Base-by-base conservation (phyloP, 2,113 vertebrate species). In the Hucho hucho region DNA sequence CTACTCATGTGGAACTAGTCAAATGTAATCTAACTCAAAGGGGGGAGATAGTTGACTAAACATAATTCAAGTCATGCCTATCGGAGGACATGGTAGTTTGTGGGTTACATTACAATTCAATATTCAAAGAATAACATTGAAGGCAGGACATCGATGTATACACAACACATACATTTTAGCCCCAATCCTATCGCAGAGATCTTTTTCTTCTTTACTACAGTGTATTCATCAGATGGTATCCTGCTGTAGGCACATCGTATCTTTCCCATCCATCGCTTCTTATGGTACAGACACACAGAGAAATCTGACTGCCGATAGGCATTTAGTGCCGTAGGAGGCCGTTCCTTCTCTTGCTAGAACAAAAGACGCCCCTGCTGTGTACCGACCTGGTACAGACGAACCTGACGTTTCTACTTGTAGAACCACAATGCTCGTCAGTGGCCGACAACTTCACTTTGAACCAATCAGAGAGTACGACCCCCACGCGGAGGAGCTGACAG, bases 171-270 rank as follows among this genome's bases (percentile, higher is more conserved):
- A 83, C 70, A 83, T 70, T 29, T 86, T 79, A 78, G 68, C 69
- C 82, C 84, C 79, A 80, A 79, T 77, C 16, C 49, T 53, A 53
- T 82, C 77, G 72, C 78, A 78, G 71, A 87, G 76, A 85, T 84
- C 64, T 61, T 77, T 73, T 73, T 64, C 25, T 71, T 79, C 63
- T 82, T 74, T 76, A 83, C 77, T 89, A 86, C 90, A 92, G 87
- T 90, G 87, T 87, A 75, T 87, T 82, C 69, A 68, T 87, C 77
- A 70, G 77, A 80, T 67, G 77, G 78, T 67, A 73, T 85, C 83
- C 83, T 82, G 84, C 85, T 5, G 49, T 53, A 88, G 88, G 87
- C 88, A 89, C 76, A 49, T 64, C 76, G 72, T 76, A 82, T 76
- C 83, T 79, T 26, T 72, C 74, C 90, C 81, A 86, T 91, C 87